A percentile compares a stretch with the other conserved stretches of the same genome.
These are phyloP conservation scores for Saimiri boliviensis DNA, from an alignment of 2,113 vertebrate species.

Conservation along the genomic window DNA sequence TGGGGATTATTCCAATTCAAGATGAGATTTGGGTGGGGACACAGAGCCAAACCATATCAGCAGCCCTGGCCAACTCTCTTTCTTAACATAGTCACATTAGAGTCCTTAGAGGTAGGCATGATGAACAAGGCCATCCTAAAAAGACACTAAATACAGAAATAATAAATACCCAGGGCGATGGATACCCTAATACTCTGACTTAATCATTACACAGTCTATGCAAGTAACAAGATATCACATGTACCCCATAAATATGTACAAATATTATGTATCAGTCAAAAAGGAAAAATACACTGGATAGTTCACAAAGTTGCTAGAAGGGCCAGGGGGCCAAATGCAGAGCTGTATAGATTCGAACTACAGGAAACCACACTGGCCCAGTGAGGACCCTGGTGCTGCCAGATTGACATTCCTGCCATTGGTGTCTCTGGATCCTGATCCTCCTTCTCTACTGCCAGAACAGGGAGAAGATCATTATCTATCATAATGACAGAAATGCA, in stretches of 20 bases:
- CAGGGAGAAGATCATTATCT: neutral
- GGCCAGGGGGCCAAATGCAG: neutral
- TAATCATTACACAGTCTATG: neutral
- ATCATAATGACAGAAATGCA: neutral
- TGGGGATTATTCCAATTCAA: too few species aligned
- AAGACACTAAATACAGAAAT: neutral
- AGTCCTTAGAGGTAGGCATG: neutral
- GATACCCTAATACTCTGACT: neutral
- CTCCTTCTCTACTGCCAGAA: neutral
- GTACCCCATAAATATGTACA: neutral
- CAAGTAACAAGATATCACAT: neutral
- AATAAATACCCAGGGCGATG: neutral
- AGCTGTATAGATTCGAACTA: neutral
- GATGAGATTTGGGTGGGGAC: too few species aligned
- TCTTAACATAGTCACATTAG: neutral
- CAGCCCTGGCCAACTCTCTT: neutral
- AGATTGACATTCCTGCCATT: neutral
- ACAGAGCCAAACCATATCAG: neutral
- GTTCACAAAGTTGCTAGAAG: neutral
- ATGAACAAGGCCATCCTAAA: neutral
- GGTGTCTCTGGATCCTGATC: accelerated
- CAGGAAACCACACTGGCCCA: neutral
- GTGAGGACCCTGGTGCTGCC: neutral
- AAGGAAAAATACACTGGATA: neutral
- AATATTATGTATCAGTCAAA: neutral